phyloP scores from a whole-genome alignment of 2,113 vertebrate species.

The Circaetus cinerascens region DNA sequence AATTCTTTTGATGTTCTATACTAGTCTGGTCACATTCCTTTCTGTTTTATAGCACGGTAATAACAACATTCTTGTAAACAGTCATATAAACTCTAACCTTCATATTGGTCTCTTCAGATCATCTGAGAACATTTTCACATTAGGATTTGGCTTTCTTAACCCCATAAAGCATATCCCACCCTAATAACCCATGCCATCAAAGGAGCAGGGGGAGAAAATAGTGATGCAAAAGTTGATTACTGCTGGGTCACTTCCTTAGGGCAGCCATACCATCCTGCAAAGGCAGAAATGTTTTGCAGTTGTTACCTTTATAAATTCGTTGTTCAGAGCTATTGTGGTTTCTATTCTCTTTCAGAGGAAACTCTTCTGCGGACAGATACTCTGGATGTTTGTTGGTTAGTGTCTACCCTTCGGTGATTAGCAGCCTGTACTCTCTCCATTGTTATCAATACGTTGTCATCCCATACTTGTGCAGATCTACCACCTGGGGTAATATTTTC shows the following conservation, averaged over 20 bases:
- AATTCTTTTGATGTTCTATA: conserved; percentile 62
- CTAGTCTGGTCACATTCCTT: conserved; percentile 62
- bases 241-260: not conserved
- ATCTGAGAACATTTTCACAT: conserved; percentile 47
- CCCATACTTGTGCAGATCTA: not conserved
- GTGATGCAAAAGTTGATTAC: not conserved
- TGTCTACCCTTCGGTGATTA: not conserved
- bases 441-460: not conserved
- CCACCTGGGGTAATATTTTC: not conserved
- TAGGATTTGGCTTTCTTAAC: not conserved
- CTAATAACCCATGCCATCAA: not conserved
- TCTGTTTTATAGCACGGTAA: conserved; percentile 60
- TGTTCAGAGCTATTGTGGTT: not conserved
- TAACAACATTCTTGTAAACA: conserved; percentile 68
- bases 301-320: not conserved
- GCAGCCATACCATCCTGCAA: not conserved
- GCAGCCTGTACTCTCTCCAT: not conserved
- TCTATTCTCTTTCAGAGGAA: not conserved
- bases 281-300: not conserved
- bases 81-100: conserved; percentile 58
- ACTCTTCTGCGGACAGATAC: not conserved
- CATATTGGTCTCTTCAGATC: conserved; percentile 12
- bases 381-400: not conserved
- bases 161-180: not conserved
- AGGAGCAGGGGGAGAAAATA: not conserved